Evolutionary conservation across 2,888 invertebrate genomes (phyloP).

Genomic region (Allophyes oxyacanthae): DNA sequence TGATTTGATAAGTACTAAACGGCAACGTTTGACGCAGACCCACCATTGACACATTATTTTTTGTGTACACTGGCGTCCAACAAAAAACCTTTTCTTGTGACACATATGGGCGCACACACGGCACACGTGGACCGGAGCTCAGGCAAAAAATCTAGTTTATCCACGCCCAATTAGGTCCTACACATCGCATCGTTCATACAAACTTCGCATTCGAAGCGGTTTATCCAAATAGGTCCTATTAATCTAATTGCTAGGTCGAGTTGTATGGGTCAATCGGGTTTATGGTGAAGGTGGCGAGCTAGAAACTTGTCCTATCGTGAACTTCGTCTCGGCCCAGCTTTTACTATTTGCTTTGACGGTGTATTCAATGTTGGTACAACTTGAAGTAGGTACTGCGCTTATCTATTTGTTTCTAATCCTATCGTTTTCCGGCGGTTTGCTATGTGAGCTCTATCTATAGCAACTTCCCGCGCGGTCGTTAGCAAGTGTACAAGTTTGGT

Average conservation of each 20-base stretch:
- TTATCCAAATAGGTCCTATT: constrained; percentile 23
- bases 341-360: constrained; percentile 1
- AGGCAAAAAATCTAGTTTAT: constrained; percentile 34
- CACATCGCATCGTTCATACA: constrained; percentile 6
- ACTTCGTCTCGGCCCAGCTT: constrained; percentile 1
- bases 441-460: no score
- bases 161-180: constrained; percentile 36
- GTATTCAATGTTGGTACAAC: not conserved
- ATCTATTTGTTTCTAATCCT: no score
- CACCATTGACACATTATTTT: constrained; percentile 35
- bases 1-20: constrained; percentile 12
- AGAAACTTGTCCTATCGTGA: constrained; percentile 3
- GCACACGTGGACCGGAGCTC: constrained; percentile 39
- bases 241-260: constrained; percentile 21
- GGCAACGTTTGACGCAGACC: constrained; percentile 22
- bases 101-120: constrained; percentile 43
- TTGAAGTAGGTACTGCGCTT: no score
- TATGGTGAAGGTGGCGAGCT: constrained; percentile 7
- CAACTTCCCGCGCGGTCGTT: no score
- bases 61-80: constrained; percentile 31
- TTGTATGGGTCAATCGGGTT: constrained; percentile 36
- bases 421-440: no score
- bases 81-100: constrained; percentile 45
- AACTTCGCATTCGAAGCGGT: constrained; percentile 20
- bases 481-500: no score